Conservation (phyloP, 2,888 invertebrate genomes). For the Shargacucullia verbasci region DNA sequence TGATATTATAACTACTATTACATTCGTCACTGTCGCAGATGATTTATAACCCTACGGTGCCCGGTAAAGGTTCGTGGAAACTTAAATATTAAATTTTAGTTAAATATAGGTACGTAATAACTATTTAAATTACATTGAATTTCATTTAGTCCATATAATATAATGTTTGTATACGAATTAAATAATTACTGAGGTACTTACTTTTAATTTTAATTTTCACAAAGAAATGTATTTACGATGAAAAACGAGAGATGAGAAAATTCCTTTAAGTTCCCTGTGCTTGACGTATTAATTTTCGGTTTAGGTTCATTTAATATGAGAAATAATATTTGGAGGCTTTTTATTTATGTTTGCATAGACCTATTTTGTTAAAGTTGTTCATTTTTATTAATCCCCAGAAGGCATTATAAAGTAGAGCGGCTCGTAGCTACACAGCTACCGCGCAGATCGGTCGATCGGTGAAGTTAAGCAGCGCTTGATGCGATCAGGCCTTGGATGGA, state of each 20-base stretch:
- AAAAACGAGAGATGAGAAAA: conserved; percentile 13
- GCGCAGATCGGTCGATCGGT: no score
- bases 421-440: no score
- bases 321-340: conserved; percentile 6
- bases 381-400: no score
- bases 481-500: no score
- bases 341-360: not conserved
- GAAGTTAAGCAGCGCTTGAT: no score
- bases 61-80: no score
- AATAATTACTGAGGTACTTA: conserved; percentile 17
- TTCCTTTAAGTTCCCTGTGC: conserved; percentile 28
- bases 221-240: not conserved
- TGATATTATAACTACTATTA: no score
- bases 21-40: no score
- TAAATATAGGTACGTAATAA: not conserved
- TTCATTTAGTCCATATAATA: not conserved
- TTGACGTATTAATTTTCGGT: conserved; percentile 30
- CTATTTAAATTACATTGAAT: not conserved
- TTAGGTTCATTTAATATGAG: conserved; percentile 1
- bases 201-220: conserved; percentile 8
- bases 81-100: no score
- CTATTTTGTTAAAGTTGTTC: conserved; percentile 25
- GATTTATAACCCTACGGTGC: no score
- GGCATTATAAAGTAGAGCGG: no score
- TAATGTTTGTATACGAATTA: conserved; percentile 1